These are phyloP conservation scores for Phorcus lineatus DNA, from an alignment of 2,888 invertebrate species.

Conservation along the genomic window DNA sequence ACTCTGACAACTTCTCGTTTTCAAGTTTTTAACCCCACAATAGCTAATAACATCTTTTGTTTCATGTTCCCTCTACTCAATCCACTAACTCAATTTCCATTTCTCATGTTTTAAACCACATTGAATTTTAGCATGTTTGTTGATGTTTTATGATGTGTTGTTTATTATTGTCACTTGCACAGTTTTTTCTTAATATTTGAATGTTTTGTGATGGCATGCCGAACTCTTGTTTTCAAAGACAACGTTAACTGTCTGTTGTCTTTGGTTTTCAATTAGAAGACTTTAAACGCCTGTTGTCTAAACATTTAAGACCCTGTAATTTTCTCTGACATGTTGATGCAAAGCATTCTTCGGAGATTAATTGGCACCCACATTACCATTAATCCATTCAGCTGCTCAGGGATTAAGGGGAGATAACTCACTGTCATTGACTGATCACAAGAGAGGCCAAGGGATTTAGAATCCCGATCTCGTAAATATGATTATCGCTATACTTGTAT, in stretches of 20 bases:
- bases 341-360: neutral
- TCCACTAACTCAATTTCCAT: too few species aligned
- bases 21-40: neutral
- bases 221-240: too few species aligned
- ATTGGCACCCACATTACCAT: neutral
- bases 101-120: too few species aligned
- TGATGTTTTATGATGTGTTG: too few species aligned
- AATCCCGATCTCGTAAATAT: neutral
- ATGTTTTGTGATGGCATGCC: too few species aligned
- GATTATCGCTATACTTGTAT: too few species aligned
- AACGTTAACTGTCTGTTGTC: too few species aligned
- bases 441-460: neutral
- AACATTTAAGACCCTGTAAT: neutral
- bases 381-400: neutral
- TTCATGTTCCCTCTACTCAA: too few species aligned
- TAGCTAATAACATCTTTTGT: neutral
- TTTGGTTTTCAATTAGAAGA: too few species aligned
- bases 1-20: neutral
- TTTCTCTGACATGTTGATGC: slow-evolving; percentile 3
- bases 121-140: too few species aligned
- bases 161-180: too few species aligned
- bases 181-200: too few species aligned
- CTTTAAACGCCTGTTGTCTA: neutral
- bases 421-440: neutral
- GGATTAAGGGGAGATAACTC: slow-evolving; percentile 3